A percentile compares a stretch with the other conserved stretches of the same genome.
Conservation (phyloP, 2,797 vertebrate species). For the Pseudomugil gertrudae region DNA sequence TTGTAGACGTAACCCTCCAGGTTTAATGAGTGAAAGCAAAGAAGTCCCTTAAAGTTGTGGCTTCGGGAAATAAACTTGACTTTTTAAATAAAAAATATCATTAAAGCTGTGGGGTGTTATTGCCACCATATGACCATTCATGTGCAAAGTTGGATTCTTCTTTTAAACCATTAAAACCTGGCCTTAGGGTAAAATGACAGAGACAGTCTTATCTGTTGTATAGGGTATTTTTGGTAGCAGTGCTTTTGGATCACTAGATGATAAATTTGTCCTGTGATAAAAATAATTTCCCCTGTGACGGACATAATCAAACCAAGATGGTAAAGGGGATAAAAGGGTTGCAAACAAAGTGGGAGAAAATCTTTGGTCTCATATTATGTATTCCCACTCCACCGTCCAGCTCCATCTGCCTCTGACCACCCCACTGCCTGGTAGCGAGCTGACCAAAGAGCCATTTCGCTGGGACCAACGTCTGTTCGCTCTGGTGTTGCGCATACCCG, state of each 20-base stretch:
- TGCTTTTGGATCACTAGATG: too few species aligned
- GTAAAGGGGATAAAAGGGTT: too few species aligned
- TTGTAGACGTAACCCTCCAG: not conserved
- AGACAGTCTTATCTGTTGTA: not conserved
- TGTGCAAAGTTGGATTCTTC: not conserved
- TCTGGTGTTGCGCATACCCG: constrained; percentile 91
- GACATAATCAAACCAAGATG: too few species aligned
- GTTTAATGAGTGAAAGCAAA: not conserved
- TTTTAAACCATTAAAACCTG: not conserved
- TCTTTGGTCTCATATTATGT: not conserved
- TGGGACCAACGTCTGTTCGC: constrained; percentile 98
- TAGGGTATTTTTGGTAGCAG: too few species aligned
- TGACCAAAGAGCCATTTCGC: constrained; percentile 97
- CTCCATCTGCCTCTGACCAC: constrained; percentile 96
- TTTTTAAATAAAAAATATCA: not conserved
- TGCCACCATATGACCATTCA: not conserved
- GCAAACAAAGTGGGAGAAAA: not conserved
- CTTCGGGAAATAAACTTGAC: not conserved
- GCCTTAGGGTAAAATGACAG: not conserved
- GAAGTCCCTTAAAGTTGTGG: too few species aligned
- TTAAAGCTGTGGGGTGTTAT: not conserved
- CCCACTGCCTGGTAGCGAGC: constrained; percentile 94
- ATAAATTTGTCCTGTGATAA: too few species aligned
- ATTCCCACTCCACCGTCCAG: constrained; percentile 68
- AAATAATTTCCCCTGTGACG: not conserved